These are phyloP conservation scores for Macquaria ambigua DNA, from an alignment of 2,113 vertebrate genomes.

Conservation along the genomic window DNA sequence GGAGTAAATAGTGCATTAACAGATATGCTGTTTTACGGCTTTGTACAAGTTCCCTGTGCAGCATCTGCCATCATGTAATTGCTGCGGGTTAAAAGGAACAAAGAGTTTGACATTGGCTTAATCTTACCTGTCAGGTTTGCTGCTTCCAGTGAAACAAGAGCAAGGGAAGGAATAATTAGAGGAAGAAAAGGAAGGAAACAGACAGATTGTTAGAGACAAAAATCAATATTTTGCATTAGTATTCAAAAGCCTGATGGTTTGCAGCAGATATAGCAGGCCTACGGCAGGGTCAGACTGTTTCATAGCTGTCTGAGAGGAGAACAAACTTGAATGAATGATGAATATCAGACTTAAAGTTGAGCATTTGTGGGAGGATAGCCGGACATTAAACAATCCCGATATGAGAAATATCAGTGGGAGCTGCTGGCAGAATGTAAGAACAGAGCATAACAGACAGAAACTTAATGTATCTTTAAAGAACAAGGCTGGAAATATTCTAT, in stretches of 20 bases:
- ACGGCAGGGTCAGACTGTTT: constrained; percentile 57
- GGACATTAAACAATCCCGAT: constrained; percentile 22
- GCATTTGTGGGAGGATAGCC: constrained; percentile 7
- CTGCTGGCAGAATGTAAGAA: neutral
- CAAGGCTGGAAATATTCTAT: neutral
- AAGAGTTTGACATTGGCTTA: constrained; percentile 73
- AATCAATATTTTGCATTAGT: constrained; percentile 84
- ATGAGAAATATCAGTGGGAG: constrained; percentile 20
- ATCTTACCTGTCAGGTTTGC: constrained; percentile 98
- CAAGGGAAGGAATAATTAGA: constrained; percentile 71
- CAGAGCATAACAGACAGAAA: neutral
- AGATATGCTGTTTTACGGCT: constrained; percentile 40
- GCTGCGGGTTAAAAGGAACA: constrained; percentile 66
- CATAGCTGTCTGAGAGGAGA: constrained; percentile 46
- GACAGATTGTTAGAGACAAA: constrained; percentile 75
- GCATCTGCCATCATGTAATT: constrained; percentile 54
- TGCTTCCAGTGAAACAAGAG: constrained; percentile 84
- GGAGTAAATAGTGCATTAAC: constrained; percentile 45
- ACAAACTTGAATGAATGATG: constrained; percentile 53
- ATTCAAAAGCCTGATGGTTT: constrained; percentile 81
- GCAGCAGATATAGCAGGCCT: constrained; percentile 66
- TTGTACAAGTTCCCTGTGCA: constrained; percentile 37
- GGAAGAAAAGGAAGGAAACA: constrained; percentile 75
- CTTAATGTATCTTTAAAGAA: neutral
- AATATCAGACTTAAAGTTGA: constrained; percentile 25